Base-by-base conservation (phyloP, 2,888 invertebrate species). In the Sycophila texana region DNA sequence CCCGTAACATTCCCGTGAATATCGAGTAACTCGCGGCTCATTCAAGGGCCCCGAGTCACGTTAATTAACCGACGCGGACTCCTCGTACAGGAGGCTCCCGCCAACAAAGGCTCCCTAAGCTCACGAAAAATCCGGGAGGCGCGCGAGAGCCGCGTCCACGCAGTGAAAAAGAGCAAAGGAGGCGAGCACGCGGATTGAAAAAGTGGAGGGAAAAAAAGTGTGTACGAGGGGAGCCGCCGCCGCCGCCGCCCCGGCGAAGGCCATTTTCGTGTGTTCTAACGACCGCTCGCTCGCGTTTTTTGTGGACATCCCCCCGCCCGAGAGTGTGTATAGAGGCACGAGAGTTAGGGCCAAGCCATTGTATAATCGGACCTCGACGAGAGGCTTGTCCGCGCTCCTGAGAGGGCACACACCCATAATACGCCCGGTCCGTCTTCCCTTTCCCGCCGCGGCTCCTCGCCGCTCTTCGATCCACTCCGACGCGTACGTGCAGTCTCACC, bases 241-340 rank as follows among this genome's bases (percentile, higher is more conserved):
- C 66, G 58, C 57, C 77, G 53, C 67, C 60, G 18, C 47, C 66
- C 55, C 22, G 26, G 22, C 22, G 65, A 18, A 49, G 71, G 74
- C 70, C 65, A 79, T 79, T 79, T 79, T 74, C 79, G 74, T 70
- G 70, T 65, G 57, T 60, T 75, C 79, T 76, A 80, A 80, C 75
- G 63, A 80, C 75, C 67, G 63, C 51, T 22, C 55, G 57, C 47
- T 72, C 70, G 51, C 55, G 74, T 70, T 76, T 80, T 80, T 75
- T 80, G 79, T 72, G 55, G 55, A 74, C 67, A 79, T 72, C 74
- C 71, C 39, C 74, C 60, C 66, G 30, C 58, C 18, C 18, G 66
- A 20, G 51, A 12, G 72, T 13, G 14, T 14, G 53, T 63, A 65
- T 76, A 61, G 20, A 65, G 26, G 18, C 20, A 67, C 22, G 55